A percentile compares a stretch with the other conserved stretches of the same genome.
Conservation (phyloP, 2,888 invertebrate genomes). For the Latrodectus hesperus region DNA sequence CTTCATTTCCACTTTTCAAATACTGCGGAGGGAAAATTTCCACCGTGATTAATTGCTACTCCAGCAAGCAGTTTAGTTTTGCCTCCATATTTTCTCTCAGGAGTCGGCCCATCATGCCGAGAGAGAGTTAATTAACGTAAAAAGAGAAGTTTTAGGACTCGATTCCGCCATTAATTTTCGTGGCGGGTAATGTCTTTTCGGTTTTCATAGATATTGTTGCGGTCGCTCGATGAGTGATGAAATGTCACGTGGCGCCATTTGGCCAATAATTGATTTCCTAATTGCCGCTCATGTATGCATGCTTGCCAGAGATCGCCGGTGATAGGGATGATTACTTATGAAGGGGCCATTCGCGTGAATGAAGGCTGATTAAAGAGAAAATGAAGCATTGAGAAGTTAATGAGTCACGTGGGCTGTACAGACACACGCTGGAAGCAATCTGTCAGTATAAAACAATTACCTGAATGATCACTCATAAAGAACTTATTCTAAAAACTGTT, state of each 20-base stretch:
- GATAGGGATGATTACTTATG: neutral
- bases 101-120: neutral
- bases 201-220: conserved; percentile 49
- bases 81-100: conserved; percentile 42
- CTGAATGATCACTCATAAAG: too few species aligned
- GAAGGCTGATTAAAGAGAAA: neutral
- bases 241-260: conserved; percentile 38
- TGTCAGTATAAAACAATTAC: too few species aligned
- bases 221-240: conserved; percentile 44
- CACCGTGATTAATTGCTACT: conserved; percentile 64
- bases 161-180: conserved; percentile 60
- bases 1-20: conserved; percentile 42
- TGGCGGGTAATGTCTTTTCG: conserved; percentile 30
- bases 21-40: conserved; percentile 40
- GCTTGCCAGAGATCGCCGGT: neutral
- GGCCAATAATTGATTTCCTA: conserved; percentile 40
- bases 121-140: conserved; percentile 64
- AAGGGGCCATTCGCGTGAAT: conserved; percentile 5
- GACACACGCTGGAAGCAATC: too few species aligned
- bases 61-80: conserved; percentile 17
- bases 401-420: too few species aligned
- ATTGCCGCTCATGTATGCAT: conserved; percentile 21
- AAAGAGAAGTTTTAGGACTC: conserved; percentile 51
- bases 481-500: too few species aligned
- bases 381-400: neutral